Base-by-base conservation (phyloP, 2,113 vertebrate species). In the Notarius quadriscutis region DNA sequence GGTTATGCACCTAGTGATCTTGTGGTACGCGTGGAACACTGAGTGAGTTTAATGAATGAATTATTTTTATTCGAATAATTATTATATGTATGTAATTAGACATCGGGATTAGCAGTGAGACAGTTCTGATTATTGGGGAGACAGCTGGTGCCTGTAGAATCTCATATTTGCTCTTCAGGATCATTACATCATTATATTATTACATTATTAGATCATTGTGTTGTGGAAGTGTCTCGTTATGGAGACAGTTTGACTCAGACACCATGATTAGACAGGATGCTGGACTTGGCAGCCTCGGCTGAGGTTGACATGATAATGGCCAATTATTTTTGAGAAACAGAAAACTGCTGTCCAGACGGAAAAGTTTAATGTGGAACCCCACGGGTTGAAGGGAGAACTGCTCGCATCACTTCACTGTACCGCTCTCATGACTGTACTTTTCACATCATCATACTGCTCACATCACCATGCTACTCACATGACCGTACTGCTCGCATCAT, bases 261-360 rank as follows among this genome's bases (percentile, higher is more conserved):
- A 15, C 34, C 15, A 5, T 83, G 81, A 83, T 83, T 83, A 83
- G 81, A 83, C 81, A 83, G 62, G 81, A 67, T 83, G 62, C 81
- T 83, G 81, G 81, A 65, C 81, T 83, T 83, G 81, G 81, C 81
- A 83, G 81, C 62, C 58, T 83, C 1, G 48, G 48, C 81, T 67
- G 81, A 83, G 62, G 41, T 53, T 14, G 60, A 51, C 62, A 83
- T 83, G 41, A 83, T 83, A 83, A 83, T 83, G 62, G 81, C 81
- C 81, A 83, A 83, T 83, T 83, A 83, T 83, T 83, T 83, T 48
- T 83, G 62, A 67, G 62, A 83, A 67, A 83, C 62, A 67, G 62
- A 83, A 83, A 83, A 83, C 81, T 67, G 81, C 81, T 63, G 81
- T 82, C 57, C 81, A 83, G 81, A 51, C 48, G 25, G 81, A 83